Percentiles rank a stretch among this genome's conserved stretches.
These are phyloP conservation scores for Trypoxylus dichotomus DNA, from an alignment of 1,140 invertebrate species.

Conservation along the genomic window DNA sequence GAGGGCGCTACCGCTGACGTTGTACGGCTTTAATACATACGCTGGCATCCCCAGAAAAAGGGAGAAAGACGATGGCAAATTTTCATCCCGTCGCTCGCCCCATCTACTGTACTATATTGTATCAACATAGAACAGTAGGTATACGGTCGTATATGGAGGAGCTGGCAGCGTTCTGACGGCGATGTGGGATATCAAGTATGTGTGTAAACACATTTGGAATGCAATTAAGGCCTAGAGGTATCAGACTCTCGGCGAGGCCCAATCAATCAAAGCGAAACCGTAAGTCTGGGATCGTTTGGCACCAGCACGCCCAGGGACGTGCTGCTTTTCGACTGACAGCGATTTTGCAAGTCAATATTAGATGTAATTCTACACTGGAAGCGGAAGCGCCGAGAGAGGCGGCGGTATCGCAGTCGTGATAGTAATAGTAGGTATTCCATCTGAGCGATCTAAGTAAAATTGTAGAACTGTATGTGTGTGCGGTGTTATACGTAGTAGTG, in stretches of 20 bases:
- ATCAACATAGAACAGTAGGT: conserved; percentile 29
- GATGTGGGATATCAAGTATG: conserved; percentile 46
- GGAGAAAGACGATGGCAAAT: conserved; percentile 28
- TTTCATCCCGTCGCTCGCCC: background rate
- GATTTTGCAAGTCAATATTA: conserved; percentile 53
- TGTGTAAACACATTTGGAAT: conserved; percentile 50
- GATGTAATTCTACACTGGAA: conserved; percentile 45
- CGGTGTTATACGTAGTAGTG: background rate
- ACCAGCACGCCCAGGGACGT: conserved; percentile 49
- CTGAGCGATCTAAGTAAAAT: no score
- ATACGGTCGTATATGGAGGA: background rate
- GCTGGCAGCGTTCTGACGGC: conserved; percentile 5
- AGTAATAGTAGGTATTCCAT: background rate
- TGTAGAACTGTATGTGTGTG: background rate
- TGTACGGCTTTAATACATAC: conserved; percentile 31
- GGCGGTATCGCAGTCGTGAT: conserved; percentile 37
- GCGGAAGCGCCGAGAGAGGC: background rate
- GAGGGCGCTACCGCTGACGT: background rate
- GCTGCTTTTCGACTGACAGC: conserved; percentile 41
- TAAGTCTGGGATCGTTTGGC: conserved; percentile 49
- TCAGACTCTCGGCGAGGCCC: conserved; percentile 39
- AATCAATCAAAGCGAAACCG: conserved; percentile 50
- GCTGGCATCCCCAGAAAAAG: conserved; percentile 33
- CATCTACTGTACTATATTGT: background rate
- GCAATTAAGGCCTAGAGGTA: conserved; percentile 49